Evolutionary conservation across 1,140 invertebrate species (phyloP).

Genomic region (Drosophila erecta): DNA sequence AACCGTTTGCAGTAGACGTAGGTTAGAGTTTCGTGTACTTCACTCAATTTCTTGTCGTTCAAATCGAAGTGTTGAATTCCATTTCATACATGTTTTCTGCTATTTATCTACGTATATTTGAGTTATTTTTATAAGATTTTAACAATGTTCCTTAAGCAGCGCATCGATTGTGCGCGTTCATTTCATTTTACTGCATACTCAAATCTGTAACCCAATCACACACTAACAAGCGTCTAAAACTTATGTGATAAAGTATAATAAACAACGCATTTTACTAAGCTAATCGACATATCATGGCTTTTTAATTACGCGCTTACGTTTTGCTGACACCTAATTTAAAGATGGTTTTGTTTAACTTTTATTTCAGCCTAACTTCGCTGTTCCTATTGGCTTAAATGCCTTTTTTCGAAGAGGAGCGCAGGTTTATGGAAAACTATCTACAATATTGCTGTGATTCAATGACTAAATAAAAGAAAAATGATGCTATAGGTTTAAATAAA

Average conservation of each 20-base stretch:
- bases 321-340: neutral
- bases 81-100: conserved; percentile 45
- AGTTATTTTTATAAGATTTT: conserved; percentile 42
- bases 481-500: conserved; percentile 1
- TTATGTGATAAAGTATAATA: conserved; percentile 72
- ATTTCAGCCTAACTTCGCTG: conserved; percentile 62
- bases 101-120: conserved; percentile 32
- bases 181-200: conserved; percentile 52
- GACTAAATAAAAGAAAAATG: neutral
- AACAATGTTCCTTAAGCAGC: conserved; percentile 73
- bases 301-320: conserved; percentile 30
- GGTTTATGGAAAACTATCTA: neutral
- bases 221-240: conserved; percentile 53
- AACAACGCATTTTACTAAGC: conserved; percentile 51
- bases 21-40: conserved; percentile 46
- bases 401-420: neutral
- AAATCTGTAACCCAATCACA: conserved; percentile 41
- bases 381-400: conserved; percentile 46
- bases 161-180: conserved; percentile 32
- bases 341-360: conserved; percentile 4
- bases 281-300: conserved; percentile 20
- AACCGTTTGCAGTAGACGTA: conserved; percentile 44
- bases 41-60: conserved; percentile 40
- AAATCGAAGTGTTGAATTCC: conserved; percentile 37
- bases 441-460: conserved; percentile 26